These are phyloP conservation scores for Zoanthus solanderi DNA, from an alignment of 92 coral and sea anemone species.

Conservation along the genomic window DNA sequence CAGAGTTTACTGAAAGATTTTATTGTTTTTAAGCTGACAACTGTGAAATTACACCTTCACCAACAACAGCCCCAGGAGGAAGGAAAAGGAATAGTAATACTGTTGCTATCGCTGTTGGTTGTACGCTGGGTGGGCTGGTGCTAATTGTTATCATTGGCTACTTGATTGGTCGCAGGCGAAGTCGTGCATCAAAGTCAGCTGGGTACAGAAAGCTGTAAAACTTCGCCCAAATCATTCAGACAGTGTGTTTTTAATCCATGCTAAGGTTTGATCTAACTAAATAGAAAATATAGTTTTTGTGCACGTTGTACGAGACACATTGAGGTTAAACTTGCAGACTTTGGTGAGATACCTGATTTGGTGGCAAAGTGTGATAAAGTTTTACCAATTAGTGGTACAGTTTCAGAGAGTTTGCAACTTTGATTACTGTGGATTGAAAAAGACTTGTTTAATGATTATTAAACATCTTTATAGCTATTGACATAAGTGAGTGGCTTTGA, in stretches of 20 bases:
- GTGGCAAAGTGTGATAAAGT: too few relatives aligned
- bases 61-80: not conserved
- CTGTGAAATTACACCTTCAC: slow-evolving; percentile 47
- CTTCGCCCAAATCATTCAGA: not conserved
- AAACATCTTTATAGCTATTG: too few relatives aligned
- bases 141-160: slow-evolving; percentile 84
- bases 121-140: slow-evolving; percentile 89
- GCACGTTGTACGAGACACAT: not conserved
- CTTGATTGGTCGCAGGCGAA: slow-evolving; percentile 79
- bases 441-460: too few relatives aligned
- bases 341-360: too few relatives aligned
- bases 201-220: slow-evolving; percentile 82
- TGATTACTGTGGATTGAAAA: too few relatives aligned
- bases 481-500: too few relatives aligned
- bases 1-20: not conserved
- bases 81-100: slow-evolving; percentile 48
- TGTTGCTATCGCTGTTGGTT: slow-evolving; percentile 95
- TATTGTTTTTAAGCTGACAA: slow-evolving; percentile 51
- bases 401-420: too few relatives aligned
- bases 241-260: not conserved
- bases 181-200: slow-evolving; percentile 18
- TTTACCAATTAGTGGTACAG: too few relatives aligned
- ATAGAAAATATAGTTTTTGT: slow-evolving; percentile 12
- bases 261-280: not conserved
- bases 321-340: too few relatives aligned